Percentiles rank a stretch among this genome's conserved stretches.
Evolutionary conservation across 2,113 vertebrate genomes (phyloP).

Genomic region (Solea senegalensis): DNA sequence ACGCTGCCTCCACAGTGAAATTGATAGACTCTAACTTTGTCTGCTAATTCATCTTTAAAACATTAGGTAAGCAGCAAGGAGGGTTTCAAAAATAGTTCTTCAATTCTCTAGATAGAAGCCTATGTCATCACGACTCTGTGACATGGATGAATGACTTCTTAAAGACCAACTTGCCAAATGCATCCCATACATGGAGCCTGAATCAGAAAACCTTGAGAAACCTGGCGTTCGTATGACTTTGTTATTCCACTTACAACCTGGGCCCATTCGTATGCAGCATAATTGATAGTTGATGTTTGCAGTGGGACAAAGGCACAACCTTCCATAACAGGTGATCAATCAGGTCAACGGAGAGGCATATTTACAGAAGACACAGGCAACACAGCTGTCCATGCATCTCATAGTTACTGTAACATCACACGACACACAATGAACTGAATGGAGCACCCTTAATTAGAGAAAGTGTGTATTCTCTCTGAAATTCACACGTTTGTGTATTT

Average conservation of each 20-base stretch:
- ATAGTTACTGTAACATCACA: conserved; percentile 11
- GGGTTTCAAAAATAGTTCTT: conserved; percentile 72
- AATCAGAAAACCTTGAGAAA: conserved; percentile 51
- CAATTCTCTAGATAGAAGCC: conserved; percentile 66
- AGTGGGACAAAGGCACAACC: conserved; percentile 36
- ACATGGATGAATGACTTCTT: conserved; percentile 71
- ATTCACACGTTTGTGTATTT: background rate
- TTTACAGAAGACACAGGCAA: conserved; percentile 17
- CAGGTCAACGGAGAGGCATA: conserved; percentile 40
- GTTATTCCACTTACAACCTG: conserved; percentile 1
- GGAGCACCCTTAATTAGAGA: too few species aligned
- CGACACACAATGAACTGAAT: background rate
- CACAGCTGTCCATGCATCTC: conserved; percentile 28
- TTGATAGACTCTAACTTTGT: conserved; percentile 39
- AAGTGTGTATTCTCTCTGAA: background rate
- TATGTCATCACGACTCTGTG: conserved; percentile 66
- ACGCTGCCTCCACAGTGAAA: conserved; percentile 22
- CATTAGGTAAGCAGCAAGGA: conserved; percentile 42
- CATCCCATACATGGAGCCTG: background rate
- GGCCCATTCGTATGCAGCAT: conserved; percentile 32
- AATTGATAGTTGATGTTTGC: conserved; percentile 37
- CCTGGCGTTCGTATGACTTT: conserved; percentile 47
- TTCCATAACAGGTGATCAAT: conserved; percentile 53
- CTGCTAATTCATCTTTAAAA: conserved; percentile 62
- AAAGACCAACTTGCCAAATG: conserved; percentile 64